phyloP scores from a whole-genome alignment of 2,113 vertebrate species.

The Platanista minor region DNA sequence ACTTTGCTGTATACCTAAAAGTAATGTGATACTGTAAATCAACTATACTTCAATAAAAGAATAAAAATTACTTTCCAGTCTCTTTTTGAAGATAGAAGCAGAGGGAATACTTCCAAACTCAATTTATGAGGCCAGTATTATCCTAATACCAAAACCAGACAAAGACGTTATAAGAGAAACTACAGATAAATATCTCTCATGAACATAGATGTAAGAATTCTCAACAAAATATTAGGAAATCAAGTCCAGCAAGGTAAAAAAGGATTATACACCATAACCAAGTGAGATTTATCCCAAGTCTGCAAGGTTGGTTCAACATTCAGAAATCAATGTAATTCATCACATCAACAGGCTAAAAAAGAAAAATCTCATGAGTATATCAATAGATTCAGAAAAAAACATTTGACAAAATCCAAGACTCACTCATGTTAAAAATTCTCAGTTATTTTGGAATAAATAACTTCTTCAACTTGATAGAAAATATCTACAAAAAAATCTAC shows the following conservation, averaged over 20 bases:
- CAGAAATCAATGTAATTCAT: not conserved
- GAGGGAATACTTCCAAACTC: not conserved
- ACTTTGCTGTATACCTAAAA: not conserved
- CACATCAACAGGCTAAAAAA: not conserved
- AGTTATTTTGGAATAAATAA: not conserved
- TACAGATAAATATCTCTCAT: not conserved
- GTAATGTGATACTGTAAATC: not conserved
- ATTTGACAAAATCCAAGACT: not conserved
- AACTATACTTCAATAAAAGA: not conserved
- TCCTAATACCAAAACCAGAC: not conserved
- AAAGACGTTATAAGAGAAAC: not conserved
- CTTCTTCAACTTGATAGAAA: not conserved
- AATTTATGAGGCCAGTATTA: not conserved
- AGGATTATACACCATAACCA: not conserved
- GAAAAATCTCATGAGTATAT: not conserved
- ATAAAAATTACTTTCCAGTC: not conserved
- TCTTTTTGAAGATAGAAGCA: not conserved
- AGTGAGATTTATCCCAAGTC: not conserved
- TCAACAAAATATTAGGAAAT: not conserved
- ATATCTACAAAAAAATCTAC: not conserved
- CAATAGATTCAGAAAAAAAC: not conserved
- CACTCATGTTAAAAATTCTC: not conserved
- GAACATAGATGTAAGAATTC: not conserved
- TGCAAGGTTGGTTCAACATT: not conserved
- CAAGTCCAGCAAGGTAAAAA: not conserved